Evolutionary conservation across 2,797 vertebrate genomes (phyloP).

Genomic region (Dryobates pubescens): DNA sequence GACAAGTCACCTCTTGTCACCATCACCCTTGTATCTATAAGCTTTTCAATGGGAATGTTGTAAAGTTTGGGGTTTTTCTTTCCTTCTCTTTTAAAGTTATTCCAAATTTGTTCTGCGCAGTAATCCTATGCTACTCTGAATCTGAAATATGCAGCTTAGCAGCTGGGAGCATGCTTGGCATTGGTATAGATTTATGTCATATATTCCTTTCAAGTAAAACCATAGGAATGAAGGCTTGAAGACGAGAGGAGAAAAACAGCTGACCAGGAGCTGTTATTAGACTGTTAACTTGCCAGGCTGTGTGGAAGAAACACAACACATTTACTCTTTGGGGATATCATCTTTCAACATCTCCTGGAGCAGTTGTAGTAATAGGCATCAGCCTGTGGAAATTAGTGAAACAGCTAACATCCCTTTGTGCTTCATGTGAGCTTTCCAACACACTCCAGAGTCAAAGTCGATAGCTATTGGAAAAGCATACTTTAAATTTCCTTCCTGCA

Average conservation of each 20-base stretch:
- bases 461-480: neutral
- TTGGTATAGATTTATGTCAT: conserved; percentile 19
- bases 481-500: neutral
- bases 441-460: neutral
- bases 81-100: neutral
- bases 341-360: conserved; percentile 31
- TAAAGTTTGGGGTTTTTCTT: neutral
- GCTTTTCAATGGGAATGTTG: neutral
- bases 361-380: neutral
- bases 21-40: neutral
- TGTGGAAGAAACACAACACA: neutral
- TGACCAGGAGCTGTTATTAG: conserved; percentile 28
- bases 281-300: neutral
- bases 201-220: conserved; percentile 37
- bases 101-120: neutral
- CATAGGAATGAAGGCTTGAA: neutral
- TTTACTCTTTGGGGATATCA: neutral
- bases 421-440: neutral
- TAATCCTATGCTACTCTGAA: neutral
- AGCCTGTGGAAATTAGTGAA: neutral
- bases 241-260: neutral
- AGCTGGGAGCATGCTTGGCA: neutral
- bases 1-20: neutral
- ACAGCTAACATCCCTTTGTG: neutral
- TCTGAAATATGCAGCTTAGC: neutral